A percentile compares a stretch with the other conserved stretches of the same genome.
phyloP scores from a whole-genome alignment of 2,888 invertebrate species.

The Dugesia japonica region DNA sequence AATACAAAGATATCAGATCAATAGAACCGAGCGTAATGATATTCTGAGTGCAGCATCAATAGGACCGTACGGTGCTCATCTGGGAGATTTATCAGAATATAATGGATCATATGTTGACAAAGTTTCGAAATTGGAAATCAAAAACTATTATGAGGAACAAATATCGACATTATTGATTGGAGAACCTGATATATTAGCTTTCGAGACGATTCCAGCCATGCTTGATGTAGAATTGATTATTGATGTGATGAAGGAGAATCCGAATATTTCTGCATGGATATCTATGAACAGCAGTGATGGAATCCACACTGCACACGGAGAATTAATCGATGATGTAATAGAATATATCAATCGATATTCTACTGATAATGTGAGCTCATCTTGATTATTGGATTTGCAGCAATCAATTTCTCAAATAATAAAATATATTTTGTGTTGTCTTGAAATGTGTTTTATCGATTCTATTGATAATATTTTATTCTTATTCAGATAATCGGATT shows the following conservation, averaged over 20 bases:
- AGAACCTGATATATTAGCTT: slow-evolving; percentile 67
- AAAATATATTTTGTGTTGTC: too few relatives aligned
- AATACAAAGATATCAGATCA: slow-evolving; percentile 46
- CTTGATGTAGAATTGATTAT: slow-evolving; percentile 68
- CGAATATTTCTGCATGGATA: slow-evolving; percentile 66
- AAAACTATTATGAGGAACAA: slow-evolving; percentile 67
- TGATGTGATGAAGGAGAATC: slow-evolving; percentile 63
- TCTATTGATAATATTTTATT: too few relatives aligned
- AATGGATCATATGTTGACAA: slow-evolving; percentile 55
- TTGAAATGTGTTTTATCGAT: too few relatives aligned
- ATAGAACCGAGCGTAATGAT: background rate
- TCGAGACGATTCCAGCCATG: slow-evolving; percentile 77
- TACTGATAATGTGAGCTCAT: background rate
- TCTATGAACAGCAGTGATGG: slow-evolving; percentile 61
- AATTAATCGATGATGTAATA: slow-evolving; percentile 58
- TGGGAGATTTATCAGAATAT: slow-evolving; percentile 80
- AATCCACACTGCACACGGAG: slow-evolving; percentile 61
- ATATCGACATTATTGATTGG: slow-evolving; percentile 63
- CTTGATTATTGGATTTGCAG: too few relatives aligned
- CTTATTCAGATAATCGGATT: slow-evolving; percentile 66
- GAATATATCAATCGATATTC: slow-evolving; percentile 38
- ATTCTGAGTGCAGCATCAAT: slow-evolving; percentile 68
- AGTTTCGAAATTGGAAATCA: slow-evolving; percentile 35
- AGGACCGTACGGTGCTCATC: slow-evolving; percentile 75
- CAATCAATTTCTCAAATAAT: too few relatives aligned